Evolutionary conservation across 2,888 invertebrate genomes (phyloP).

Genomic region (Coecobrya sp.): DNA sequence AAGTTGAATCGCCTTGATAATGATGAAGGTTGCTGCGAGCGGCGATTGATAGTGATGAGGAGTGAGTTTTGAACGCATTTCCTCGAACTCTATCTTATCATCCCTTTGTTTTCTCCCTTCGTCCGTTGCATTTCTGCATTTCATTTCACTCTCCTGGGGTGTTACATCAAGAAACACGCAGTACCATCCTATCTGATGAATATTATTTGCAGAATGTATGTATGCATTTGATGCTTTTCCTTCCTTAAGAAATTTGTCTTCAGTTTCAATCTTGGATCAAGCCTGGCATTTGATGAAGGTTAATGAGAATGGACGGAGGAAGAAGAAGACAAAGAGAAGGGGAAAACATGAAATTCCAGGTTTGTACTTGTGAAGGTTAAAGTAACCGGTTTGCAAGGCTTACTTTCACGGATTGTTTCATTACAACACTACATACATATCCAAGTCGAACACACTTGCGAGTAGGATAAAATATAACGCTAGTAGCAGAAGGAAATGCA

Average conservation of each 20-base stretch:
- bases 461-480: no score
- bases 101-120: not conserved
- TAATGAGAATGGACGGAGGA: slow-evolving; percentile 32
- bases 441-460: not conserved
- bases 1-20: not conserved
- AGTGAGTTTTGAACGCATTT: not conserved
- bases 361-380: slow-evolving; percentile 77
- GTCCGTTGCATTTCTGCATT: not conserved
- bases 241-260: not conserved
- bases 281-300: not conserved
- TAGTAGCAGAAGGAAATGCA: slow-evolving; percentile 32
- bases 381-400: slow-evolving; percentile 81
- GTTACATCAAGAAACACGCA: not conserved
- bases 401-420: slow-evolving; percentile 71
- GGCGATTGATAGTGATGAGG: not conserved
- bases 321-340: slow-evolving; percentile 8
- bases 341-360: slow-evolving; percentile 62
- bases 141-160: not conserved
- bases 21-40: not conserved
- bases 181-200: not conserved
- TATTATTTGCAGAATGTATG: not conserved
- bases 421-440: not conserved
- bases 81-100: slow-evolving; percentile 30
- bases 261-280: not conserved
- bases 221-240: not conserved